Base-by-base conservation (phyloP, 2,888 invertebrate species). In the Calliopum simillimum region DNA sequence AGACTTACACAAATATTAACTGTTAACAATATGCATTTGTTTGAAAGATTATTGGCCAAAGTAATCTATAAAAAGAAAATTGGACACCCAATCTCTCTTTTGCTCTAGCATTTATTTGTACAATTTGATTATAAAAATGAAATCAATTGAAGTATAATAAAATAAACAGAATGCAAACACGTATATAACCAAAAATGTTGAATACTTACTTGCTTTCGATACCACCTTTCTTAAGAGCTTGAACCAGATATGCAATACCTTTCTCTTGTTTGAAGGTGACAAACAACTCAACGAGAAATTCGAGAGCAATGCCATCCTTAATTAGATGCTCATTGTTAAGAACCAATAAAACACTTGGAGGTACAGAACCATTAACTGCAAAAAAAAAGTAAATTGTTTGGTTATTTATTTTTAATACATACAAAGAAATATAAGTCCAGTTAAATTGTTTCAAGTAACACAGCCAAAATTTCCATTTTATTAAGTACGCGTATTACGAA, bases 211-310 rank as follows among this genome's bases (percentile, higher is more conserved):
- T 89, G 88, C 90, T 90, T 87, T 90, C 90, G 76, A 97, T 91
- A 82, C 94, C 94, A 78, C 95, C 94, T 86, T 91, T 93, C 87
- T 95, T 95, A 79, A 97, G 90, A 77, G 94, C 92, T 74, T 95
- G 93, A 87, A 94, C 93, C 79, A 97, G 90, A 81, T 94, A 93
- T 75, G 92, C 88, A 79, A 94, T 90, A 78, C 98, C 98, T 83
- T 94, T 95, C 86, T 98, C 97, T 83, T 91, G 90, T 86, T 97
- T 94, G 91, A 97, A 95, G 78, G 94, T 94, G 78, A 92, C 90
- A 88, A 97, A 97, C 85, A 98, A 93, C 87, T 96, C 94, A 80
- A 97, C 91, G 81, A 98, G 91, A 87, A 98, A 98, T 81, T 98
- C 97, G 81, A 98, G 90, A 72, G 98, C 96, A 85, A 98, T 89